Conservation (phyloP, 2,888 invertebrate genomes). For the Tanypteryx hageni region DNA sequence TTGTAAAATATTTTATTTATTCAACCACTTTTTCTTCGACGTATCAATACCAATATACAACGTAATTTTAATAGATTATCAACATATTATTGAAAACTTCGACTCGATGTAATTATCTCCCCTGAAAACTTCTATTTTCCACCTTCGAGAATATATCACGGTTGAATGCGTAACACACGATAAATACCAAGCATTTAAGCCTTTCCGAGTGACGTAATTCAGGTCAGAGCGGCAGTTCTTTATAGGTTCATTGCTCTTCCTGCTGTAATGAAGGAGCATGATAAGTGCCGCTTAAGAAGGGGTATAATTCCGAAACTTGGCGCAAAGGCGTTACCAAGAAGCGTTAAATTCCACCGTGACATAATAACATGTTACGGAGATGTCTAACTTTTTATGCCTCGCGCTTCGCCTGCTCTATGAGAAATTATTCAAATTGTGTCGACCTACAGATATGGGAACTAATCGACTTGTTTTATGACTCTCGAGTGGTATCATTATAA, state of each 20-base stretch:
- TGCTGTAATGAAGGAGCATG: background rate
- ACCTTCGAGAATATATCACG: background rate
- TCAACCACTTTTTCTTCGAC: too few relatives aligned
- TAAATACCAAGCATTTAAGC: background rate
- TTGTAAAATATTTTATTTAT: too few relatives aligned
- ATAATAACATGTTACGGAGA: too few relatives aligned
- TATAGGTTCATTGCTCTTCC: slow-evolving; percentile 20
- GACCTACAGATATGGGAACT: background rate
- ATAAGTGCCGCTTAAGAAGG: background rate
- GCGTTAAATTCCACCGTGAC: background rate
- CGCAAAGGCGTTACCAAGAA: background rate
- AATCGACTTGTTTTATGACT: too few relatives aligned
- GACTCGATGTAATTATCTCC: too few relatives aligned
- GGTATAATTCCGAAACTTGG: slow-evolving; percentile 4
- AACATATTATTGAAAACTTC: too few relatives aligned
- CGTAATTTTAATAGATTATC: too few relatives aligned
- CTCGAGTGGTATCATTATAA: too few relatives aligned
- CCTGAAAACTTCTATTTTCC: too few relatives aligned
- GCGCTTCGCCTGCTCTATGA: background rate
- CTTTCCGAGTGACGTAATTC: background rate
- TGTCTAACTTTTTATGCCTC: background rate
- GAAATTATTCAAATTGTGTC: background rate
- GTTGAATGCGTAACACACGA: background rate
- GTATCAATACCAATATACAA: too few relatives aligned
- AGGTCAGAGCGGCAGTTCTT: background rate